Evolutionary conservation across 2,888 invertebrate genomes (phyloP).

Genomic region (Drosophila stalkeri): DNA sequence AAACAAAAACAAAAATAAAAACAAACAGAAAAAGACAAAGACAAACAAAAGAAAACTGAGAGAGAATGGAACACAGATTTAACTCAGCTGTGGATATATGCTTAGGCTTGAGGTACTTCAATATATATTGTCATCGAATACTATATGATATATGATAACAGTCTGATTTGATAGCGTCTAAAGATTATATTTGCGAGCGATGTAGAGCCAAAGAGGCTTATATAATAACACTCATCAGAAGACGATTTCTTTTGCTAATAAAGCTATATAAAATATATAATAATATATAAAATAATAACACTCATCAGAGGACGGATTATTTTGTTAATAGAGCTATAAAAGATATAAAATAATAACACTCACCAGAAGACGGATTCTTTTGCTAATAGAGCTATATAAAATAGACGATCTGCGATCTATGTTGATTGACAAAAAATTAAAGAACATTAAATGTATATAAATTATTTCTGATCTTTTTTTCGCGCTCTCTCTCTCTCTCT

Average conservation of each 20-base stretch:
- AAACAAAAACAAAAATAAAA: background rate
- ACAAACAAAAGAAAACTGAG: background rate
- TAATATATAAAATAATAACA: no score
- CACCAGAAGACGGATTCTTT: no score
- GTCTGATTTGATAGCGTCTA: no score
- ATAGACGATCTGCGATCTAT: background rate
- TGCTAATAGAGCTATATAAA: no score
- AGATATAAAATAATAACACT: no score
- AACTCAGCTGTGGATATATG: background rate
- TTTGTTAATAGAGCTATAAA: background rate
- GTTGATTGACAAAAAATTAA: background rate
- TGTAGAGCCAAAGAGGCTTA: background rate
- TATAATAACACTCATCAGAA: background rate
- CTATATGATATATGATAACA: background rate
- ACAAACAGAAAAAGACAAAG: background rate
- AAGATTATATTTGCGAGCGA: background rate
- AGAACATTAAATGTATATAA: background rate
- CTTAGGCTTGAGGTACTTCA: background rate
- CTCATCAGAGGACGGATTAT: background rate
- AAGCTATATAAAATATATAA: background rate
- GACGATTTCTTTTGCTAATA: background rate
- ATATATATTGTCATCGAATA: background rate
- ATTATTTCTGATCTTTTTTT: no score
- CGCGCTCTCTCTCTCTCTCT: no score
- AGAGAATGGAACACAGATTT: slow-evolving; percentile 20